Base-by-base conservation (phyloP, 1,140 invertebrate genomes). In the Leptonema lineaticorne region DNA sequence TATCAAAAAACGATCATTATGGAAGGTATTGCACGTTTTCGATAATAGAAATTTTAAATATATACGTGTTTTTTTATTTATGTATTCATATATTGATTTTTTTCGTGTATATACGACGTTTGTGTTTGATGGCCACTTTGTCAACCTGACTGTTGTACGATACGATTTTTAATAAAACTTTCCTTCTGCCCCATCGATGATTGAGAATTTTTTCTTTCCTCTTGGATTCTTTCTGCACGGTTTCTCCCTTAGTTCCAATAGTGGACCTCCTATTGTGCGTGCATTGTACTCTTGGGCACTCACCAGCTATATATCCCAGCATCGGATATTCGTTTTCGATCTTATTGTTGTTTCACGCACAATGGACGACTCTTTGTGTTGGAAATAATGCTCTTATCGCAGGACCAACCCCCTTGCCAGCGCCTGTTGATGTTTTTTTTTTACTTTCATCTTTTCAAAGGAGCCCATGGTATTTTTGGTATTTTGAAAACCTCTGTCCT, bases 271-370 rank as follows among this genome's bases (percentile, higher is more conserved):
- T 24, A 62, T 62, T 62, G 59, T 62, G 24, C 24, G 59, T 62
- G 30, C 37, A 62, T 60, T 37, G 24, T 18, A 33, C 30, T 16
- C 33, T 24, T n/a, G 37, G 59, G 59, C 57, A 59, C 28, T 41
- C 2, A 18, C 57, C 18, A 7, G 28, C 57, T 16, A 16, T n/a
- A n/a, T n/a, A n/a, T 8, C 28, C 57, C 28, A 22, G 27, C 22
- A 5, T 22, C 33, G 57, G 57, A 41, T 62, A 62, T 53, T 53
- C 37, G 37, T 62, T 68, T 71, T 68, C 65, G 53, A 71, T 71
- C 69, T 68, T 71, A 71, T 71, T 71, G 69, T 71, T 71, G 66
- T 71, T 71, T 71, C 69, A 68, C 66, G 66, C 69, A 71, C 69
- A 71, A 71, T 71, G 66, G 66, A 48, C 60, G 28, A 46, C 60